Conservation (phyloP, 30 jellyfish, hydroid and myxozoan genomes). For the Aurelia aurita region DNA sequence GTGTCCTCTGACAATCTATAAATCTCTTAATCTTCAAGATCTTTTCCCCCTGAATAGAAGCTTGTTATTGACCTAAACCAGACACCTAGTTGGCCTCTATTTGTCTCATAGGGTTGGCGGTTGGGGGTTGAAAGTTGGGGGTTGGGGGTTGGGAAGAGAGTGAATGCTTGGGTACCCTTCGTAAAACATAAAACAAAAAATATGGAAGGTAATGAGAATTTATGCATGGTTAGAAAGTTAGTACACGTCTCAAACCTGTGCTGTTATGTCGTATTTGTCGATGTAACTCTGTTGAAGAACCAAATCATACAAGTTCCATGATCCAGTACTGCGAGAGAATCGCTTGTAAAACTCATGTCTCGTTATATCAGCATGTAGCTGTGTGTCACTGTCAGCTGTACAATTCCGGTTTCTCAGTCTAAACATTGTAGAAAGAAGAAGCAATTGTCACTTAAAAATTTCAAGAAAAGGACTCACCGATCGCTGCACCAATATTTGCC, state of each 20-base stretch:
- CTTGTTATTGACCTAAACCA: no score
- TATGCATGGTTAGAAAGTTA: neutral
- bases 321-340: no score
- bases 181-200: neutral
- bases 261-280: neutral
- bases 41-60: no score
- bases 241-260: constrained; percentile 1
- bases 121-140: neutral
- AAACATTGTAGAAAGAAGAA: no score
- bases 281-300: neutral
- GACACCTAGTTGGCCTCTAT: no score
- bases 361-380: neutral
- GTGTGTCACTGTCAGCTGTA: no score
- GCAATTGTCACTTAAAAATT: neutral
- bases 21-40: no score
- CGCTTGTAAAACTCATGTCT: no score
- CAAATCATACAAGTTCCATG: no score
- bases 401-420: no score
- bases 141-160: neutral
- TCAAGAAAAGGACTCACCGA: constrained; percentile 67
- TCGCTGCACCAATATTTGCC: constrained; percentile 94
- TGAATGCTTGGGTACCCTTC: constrained; percentile 82
- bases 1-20: neutral
- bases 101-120: no score
- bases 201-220: neutral